Evolutionary conservation across 2,113 vertebrate species (phyloP).

Genomic region (Eubucco bourcierii): DNA sequence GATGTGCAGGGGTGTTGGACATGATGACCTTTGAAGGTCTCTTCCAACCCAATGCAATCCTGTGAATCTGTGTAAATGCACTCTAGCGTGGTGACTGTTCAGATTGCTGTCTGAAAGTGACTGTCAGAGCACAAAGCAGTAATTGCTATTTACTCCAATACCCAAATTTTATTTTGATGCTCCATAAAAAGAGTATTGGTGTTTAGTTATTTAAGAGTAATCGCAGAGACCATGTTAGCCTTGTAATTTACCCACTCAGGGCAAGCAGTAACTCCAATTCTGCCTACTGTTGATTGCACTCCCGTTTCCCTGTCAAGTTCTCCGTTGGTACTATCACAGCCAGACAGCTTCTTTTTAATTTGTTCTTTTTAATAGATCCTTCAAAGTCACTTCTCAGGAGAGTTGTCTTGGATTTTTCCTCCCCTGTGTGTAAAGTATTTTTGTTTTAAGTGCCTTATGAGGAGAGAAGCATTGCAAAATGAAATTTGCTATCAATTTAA

Average conservation of each 20-base stretch:
- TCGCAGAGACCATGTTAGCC: neutral
- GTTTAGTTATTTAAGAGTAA: accelerated
- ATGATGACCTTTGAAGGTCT: too few species aligned
- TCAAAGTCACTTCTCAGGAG: neutral
- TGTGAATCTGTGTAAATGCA: neutral
- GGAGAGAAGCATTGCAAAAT: neutral
- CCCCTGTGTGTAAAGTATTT: neutral
- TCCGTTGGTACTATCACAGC: neutral
- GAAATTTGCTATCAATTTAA: neutral
- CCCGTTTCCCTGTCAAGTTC: neutral
- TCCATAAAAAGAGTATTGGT: neutral
- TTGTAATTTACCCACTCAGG: neutral
- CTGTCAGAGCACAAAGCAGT: neutral
- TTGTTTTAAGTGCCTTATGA: neutral
- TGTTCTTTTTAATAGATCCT: neutral
- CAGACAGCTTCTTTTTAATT: neutral
- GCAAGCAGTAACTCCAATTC: neutral
- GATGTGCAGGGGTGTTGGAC: too few species aligned
- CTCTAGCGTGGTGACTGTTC: neutral
- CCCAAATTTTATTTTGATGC: neutral
- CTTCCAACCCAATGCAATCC: too few species aligned
- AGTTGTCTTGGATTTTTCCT: neutral
- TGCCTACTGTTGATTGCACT: neutral
- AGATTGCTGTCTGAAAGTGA: neutral
- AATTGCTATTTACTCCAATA: neutral